Conservation (phyloP, 2,888 invertebrate genomes). For the Steinernema carpocapsae region DNA sequence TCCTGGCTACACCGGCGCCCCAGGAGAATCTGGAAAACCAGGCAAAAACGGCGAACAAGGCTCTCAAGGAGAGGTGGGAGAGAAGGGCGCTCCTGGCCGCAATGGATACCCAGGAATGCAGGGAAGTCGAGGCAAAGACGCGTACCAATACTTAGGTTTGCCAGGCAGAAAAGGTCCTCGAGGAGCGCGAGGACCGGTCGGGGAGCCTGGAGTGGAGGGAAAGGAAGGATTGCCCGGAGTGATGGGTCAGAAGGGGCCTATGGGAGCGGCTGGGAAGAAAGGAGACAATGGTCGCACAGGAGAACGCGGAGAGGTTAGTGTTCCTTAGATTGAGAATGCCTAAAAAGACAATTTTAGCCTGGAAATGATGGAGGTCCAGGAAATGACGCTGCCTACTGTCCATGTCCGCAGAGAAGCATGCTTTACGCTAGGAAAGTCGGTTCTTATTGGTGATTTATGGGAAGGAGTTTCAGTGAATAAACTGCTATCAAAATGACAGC, state of each 20-base stretch:
- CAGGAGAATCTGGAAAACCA: not conserved
- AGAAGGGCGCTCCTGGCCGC: not conserved
- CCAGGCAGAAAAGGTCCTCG: conserved; percentile 4
- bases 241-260: not conserved
- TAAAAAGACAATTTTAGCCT: not conserved
- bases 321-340: not conserved
- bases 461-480: too few species aligned
- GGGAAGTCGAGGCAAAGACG: conserved; percentile 8
- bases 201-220: not conserved
- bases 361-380: not conserved
- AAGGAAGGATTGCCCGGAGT: conserved; percentile 9
- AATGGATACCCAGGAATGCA: not conserved
- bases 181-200: not conserved
- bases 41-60: conserved; percentile 2
- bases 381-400: conserved; percentile 23
- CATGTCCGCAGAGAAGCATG: not conserved
- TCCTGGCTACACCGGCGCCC: not conserved
- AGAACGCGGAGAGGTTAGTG: not conserved
- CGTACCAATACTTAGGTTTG: conserved; percentile 7
- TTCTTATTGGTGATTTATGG: conserved; percentile 4
- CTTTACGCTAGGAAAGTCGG: not conserved
- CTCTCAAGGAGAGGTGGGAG: not conserved
- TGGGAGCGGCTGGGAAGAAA: conserved; percentile 2
- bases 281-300: not conserved
- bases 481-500: not conserved